Base-by-base conservation (phyloP, 2,888 invertebrate species). In the Poecilus cupreus region DNA sequence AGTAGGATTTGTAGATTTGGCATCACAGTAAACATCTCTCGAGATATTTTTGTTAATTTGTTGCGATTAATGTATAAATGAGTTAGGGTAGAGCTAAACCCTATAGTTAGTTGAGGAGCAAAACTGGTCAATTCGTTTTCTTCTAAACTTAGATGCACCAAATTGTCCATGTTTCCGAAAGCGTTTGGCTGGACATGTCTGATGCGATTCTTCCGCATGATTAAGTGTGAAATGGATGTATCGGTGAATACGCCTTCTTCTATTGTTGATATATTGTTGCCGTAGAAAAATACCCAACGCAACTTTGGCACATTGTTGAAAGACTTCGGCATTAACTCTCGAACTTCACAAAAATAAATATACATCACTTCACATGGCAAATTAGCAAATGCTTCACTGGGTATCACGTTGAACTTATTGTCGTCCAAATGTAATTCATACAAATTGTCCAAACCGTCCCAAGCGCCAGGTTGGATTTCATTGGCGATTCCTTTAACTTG, bases 351-450 rank as follows among this genome's bases (percentile, higher is more conserved):
- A 60, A 64, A 64, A 37, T 81, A 75, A 20, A 81, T 46, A 46
- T 26, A 75, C 1, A 81, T 24, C 11, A 37, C 37, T 64, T 16
- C 10, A n/a, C 46, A 18, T 10, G 11, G 60, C 10, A 75, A 26
- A n/a, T 64, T 60, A 10, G 24, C 60, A 64, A 81, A 81, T n/a
- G 81, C 57, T 16, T 46, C n/a, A 13, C 20, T 18, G 11, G 26
- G 37, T 16, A 81, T 74, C 16, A 60, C 46, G 13, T 60, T 6
- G 5, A 80, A 11, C 26, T 80, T 80, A 57, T 80, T 80, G 11
- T 80, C 80, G 43, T 80, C 80, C 24, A 80, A 72, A 72, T 80
- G 80, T 22, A 80, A 22, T 16, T 80, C 80, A 32, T 72, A 57
- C 11, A 80, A 16, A 37, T 57, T 54, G 16, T n/a, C 6, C 22